Percentiles rank a stretch among this genome's conserved stretches.
Evolutionary conservation across 1,140 invertebrate genomes (phyloP).

Genomic region (Phenacoccus solenopsis): DNA sequence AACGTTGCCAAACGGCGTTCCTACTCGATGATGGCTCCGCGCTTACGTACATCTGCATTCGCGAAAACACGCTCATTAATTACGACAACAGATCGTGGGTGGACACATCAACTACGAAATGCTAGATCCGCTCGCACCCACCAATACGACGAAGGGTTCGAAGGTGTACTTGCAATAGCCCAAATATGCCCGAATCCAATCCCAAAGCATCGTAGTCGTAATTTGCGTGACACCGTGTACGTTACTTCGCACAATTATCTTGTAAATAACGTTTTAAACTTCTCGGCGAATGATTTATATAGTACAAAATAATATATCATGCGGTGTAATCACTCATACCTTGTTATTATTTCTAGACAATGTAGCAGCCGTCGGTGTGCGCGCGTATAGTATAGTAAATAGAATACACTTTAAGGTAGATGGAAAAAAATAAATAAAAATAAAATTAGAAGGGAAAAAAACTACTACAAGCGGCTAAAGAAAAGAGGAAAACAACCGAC

Average conservation of each 20-base stretch:
- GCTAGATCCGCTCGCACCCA: too few relatives aligned
- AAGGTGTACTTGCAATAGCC: too few relatives aligned
- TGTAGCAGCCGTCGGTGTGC: not conserved
- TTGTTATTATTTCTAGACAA: not conserved
- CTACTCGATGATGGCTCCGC: too few relatives aligned
- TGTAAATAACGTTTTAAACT: not conserved
- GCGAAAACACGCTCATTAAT: too few relatives aligned
- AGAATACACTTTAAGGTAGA: not conserved
- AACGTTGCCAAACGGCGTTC: too few relatives aligned
- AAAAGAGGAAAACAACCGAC: not conserved
- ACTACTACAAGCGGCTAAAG: not conserved
- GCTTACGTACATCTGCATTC: too few relatives aligned
- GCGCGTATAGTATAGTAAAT: too few relatives aligned
- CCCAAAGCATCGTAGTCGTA: too few relatives aligned
- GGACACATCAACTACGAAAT: too few relatives aligned
- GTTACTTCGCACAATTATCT: not conserved
- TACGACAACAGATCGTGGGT: too few relatives aligned
- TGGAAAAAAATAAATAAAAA: not conserved
- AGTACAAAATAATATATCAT: not conserved
- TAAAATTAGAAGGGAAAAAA: not conserved
- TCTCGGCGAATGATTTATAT: not conserved
- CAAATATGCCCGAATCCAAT: too few relatives aligned
- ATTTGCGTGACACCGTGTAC: not conserved
- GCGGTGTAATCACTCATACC: not conserved
- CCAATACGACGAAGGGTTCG: too few relatives aligned